phyloP scores from a whole-genome alignment of 1,140 invertebrate genomes.

The Ceratosolen solmsi region DNA sequence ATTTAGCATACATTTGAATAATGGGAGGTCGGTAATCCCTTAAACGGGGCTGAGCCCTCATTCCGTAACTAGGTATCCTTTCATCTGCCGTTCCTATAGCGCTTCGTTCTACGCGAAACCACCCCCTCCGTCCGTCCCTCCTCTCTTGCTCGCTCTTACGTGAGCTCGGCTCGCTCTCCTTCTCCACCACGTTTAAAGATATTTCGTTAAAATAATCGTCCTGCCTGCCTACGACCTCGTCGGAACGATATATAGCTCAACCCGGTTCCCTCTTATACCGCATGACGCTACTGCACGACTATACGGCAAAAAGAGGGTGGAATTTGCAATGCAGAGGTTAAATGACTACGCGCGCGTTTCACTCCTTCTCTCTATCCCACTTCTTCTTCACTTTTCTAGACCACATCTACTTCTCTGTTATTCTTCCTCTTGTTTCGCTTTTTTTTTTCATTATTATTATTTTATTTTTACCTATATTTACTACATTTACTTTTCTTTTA shows the following conservation, averaged over 20 bases:
- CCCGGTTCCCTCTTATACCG: slow-evolving; percentile 49
- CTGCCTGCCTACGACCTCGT: slow-evolving; percentile 25
- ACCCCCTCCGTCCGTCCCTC: not conserved
- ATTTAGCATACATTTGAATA: slow-evolving; percentile 75
- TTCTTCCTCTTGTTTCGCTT: not conserved
- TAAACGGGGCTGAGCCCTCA: slow-evolving; percentile 69
- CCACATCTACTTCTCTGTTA: not conserved
- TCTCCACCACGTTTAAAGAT: slow-evolving; percentile 70
- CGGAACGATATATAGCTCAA: not conserved
- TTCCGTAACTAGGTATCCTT: slow-evolving; percentile 74
- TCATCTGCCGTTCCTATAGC: slow-evolving; percentile 68
- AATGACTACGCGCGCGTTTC: slow-evolving; percentile 66
- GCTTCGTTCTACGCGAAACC: not conserved
- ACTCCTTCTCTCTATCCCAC: slow-evolving; percentile 18
- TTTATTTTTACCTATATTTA: not conserved
- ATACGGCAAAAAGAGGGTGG: slow-evolving; percentile 69
- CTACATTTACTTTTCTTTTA: not conserved
- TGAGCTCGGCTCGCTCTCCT: slow-evolving; percentile 31
- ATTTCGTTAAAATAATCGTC: slow-evolving; percentile 75
- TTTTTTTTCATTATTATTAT: not conserved
- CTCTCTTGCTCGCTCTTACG: slow-evolving; percentile 30
- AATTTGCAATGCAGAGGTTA: slow-evolving; percentile 75
- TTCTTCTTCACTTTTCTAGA: not conserved
- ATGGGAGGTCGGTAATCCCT: slow-evolving; percentile 73
- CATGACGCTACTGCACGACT: slow-evolving; percentile 51